Conservation (phyloP, 2,113 vertebrate species). For the Osmerus eperlanus region DNA sequence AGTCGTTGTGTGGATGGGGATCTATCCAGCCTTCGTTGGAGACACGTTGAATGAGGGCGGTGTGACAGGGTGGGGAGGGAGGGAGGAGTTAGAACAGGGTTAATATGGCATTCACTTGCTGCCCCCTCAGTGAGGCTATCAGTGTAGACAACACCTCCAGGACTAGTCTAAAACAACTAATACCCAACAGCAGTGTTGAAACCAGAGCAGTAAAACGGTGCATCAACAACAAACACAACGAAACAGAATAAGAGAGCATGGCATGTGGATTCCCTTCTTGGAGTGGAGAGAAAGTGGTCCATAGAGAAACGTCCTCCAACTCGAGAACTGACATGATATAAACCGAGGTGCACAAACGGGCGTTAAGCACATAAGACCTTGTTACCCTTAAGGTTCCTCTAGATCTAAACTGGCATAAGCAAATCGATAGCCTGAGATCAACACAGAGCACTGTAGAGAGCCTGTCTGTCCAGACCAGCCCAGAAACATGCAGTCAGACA, state of each 20-base stretch:
- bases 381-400: slow-evolving; percentile 35
- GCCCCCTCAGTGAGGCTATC: no score
- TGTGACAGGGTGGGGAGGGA: background rate
- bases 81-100: background rate
- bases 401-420: slow-evolving; percentile 23
- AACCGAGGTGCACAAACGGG: slow-evolving; percentile 19
- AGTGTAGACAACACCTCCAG: no score
- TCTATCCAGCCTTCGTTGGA: slow-evolving; percentile 1
- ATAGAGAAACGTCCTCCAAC: slow-evolving; percentile 4
- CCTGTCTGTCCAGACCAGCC: slow-evolving; percentile 28
- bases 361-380: slow-evolving; percentile 31
- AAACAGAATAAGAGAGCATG: background rate
- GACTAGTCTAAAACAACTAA: no score
- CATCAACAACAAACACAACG: background rate
- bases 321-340: background rate
- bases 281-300: slow-evolving; percentile 5
- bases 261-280: background rate
- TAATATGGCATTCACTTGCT: no score
- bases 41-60: background rate
- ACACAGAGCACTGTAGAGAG: slow-evolving; percentile 16
- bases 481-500: slow-evolving; percentile 41
- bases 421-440: slow-evolving; percentile 40
- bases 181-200: no score
- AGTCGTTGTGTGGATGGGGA: slow-evolving; percentile 11
- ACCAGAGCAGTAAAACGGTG: no score